Evolutionary conservation across 2,113 vertebrate genomes (phyloP), one percentile per base, ranked within the genome.

Genomic region (Oryzias woworae): DNA sequence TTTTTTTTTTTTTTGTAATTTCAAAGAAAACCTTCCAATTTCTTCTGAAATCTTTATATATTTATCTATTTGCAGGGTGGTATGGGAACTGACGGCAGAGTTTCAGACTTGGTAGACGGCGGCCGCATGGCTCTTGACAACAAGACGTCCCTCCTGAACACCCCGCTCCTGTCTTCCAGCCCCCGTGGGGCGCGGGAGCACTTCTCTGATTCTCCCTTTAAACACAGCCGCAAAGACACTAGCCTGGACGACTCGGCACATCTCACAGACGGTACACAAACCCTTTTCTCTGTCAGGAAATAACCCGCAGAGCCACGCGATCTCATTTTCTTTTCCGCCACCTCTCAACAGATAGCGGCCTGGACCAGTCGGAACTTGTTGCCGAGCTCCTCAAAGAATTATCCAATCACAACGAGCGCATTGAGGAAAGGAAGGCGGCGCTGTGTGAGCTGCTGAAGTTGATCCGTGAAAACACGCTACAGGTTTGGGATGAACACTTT

Each of bases 401-500:
- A 53, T 97, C 96, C 62, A 97, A 96, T 82, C 95, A 97, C 75
- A 97, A 97, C 14, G 96, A 96, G 84, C 94, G 96, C 22, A 88
- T 95, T 17, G 96, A 98, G 83, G 96, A 98, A 89, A 92, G 96
- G 79, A 97, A 97, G 68, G 89, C 92, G 4, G 96, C 96, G 10
- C 88, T 98, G 14, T 94, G 93, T 0, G 95, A 98, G 56, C 92
- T 98, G 51, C 92, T 96, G 88, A 95, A 95, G 76, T 88, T 97
- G 62, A 97, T 96, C 66, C 94, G 95, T 4, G 96, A 97, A 73
- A 95, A 97, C 62, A 92, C 94, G 14, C 93, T 95, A 2, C 93
- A 94, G 80, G 94, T 97, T 82, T 98, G 96, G 96, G 96, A 98
- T 58, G 96, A 98, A 60, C 96, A 98, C 73, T 98, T 98, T 90